A percentile compares a stretch with the other conserved stretches of the same genome.
These are phyloP conservation scores for Cybosia mesomella DNA, from an alignment of 2,888 invertebrate genomes.

Conservation along the genomic window DNA sequence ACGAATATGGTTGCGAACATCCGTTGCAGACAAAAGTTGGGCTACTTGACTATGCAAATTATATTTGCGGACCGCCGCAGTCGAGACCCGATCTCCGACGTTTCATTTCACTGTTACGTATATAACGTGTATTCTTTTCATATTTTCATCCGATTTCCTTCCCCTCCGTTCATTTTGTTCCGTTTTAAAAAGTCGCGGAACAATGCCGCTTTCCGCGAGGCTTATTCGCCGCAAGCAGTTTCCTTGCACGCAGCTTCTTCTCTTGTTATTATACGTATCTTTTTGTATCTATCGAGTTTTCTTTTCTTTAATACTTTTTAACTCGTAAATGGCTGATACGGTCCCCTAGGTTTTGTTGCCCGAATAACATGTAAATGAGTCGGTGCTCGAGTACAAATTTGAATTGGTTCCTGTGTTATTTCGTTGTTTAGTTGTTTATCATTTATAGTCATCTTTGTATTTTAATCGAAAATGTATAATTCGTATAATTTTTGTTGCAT, in stretches of 20 bases:
- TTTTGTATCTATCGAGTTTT: conserved; percentile 83
- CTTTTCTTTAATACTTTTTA: conserved; percentile 86
- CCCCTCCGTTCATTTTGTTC: conserved; percentile 84
- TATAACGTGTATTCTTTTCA: conserved; percentile 86
- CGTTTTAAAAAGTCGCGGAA: conserved; percentile 85
- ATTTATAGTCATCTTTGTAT: conserved; percentile 54
- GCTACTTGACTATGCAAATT: conserved; percentile 88
- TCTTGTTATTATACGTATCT: conserved; percentile 82
- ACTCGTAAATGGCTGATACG: conserved; percentile 86
- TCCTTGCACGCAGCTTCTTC: conserved; percentile 81
- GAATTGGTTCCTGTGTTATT: conserved; percentile 72
- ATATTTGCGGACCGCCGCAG: conserved; percentile 86
- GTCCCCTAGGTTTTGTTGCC: conserved; percentile 83
- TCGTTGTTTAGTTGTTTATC: conserved; percentile 62
- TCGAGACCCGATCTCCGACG: conserved; percentile 83
- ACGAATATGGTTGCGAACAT: conserved; percentile 86
- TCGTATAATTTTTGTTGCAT: conserved; percentile 49
- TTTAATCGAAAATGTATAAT: conserved; percentile 52
- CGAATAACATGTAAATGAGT: conserved; percentile 87
- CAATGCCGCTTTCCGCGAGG: conserved; percentile 83
- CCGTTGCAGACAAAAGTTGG: conserved; percentile 85
- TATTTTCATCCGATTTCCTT: conserved; percentile 87
- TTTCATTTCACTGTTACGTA: conserved; percentile 85
- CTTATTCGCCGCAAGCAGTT: conserved; percentile 84
- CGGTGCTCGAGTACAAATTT: conserved; percentile 75